A percentile compares a stretch with the other conserved stretches of the same genome.
phyloP scores from a whole-genome alignment of 2,797 vertebrate genomes.

The Cuniculus paca region DNA sequence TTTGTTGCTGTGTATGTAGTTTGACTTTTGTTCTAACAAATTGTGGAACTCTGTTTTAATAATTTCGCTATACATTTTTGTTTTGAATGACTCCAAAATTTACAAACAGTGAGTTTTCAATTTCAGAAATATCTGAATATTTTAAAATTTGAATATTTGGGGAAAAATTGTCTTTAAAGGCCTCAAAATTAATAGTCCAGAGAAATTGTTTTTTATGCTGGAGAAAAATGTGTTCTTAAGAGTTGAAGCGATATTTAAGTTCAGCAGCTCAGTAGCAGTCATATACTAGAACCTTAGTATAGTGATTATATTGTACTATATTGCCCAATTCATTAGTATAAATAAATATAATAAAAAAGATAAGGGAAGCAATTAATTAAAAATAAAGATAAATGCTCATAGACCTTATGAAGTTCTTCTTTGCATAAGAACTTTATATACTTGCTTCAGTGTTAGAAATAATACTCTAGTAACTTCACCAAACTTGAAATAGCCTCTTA shows the following conservation, averaged over 20 bases:
- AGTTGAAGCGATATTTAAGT: not conserved
- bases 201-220: not conserved
- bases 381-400: not conserved
- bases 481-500: not conserved
- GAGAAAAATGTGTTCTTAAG: not conserved
- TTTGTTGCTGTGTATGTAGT: not conserved
- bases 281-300: not conserved
- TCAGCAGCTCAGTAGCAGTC: not conserved
- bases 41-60: slow-evolving; percentile 29
- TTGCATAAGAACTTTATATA: not conserved
- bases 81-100: not conserved
- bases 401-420: not conserved
- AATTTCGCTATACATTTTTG: not conserved
- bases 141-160: slow-evolving; percentile 15
- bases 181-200: not conserved
- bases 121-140: too few relatives aligned
- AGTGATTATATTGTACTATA: not conserved
- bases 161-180: not conserved
- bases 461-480: not conserved
- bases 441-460: not conserved
- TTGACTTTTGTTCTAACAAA: slow-evolving; percentile 23
- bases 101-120: too few relatives aligned
- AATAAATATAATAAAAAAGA: not conserved
- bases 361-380: not conserved
- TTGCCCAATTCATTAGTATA: not conserved